phyloP scores from a whole-genome alignment of 1,140 invertebrate genomes.

The Pteromalus puparum region DNA sequence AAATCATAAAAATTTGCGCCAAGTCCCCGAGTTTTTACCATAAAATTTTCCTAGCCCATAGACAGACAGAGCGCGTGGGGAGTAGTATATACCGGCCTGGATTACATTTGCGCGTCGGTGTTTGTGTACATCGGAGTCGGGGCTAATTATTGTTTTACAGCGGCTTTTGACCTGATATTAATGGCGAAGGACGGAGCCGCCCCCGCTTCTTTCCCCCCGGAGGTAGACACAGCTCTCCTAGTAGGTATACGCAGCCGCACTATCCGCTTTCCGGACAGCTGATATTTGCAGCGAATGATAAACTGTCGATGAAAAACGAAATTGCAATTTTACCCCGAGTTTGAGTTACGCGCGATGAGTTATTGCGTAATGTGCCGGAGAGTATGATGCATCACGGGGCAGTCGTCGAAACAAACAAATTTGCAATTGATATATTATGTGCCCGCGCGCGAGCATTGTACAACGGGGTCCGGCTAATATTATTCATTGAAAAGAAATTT shows the following conservation, averaged over 20 bases:
- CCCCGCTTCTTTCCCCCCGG: no score
- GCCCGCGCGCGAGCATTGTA: not conserved
- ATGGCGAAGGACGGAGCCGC: constrained; percentile 57
- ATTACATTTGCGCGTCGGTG: constrained; percentile 66
- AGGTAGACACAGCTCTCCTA: no score
- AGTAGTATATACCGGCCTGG: constrained; percentile 53
- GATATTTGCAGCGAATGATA: not conserved
- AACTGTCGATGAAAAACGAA: not conserved
- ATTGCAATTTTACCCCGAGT: not conserved
- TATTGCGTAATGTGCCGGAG: no score
- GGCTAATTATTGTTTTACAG: constrained; percentile 67
- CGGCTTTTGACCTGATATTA: constrained; percentile 52
- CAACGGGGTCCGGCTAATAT: constrained; percentile 6
- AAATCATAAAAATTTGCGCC: constrained; percentile 67
- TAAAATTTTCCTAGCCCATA: constrained; percentile 54
- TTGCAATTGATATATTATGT: constrained; percentile 18
- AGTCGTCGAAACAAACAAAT: constrained; percentile 13
- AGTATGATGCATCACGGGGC: not conserved
- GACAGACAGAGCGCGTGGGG: no score
- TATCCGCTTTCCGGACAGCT: not conserved
- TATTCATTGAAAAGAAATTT: constrained; percentile 50
- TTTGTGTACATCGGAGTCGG: constrained; percentile 55
- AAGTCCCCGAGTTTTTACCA: constrained; percentile 59
- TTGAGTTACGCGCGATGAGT: not conserved
- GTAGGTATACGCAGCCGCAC: no score